phyloP scores from a whole-genome alignment of 2,797 vertebrate genomes.

The Gymnoscopelus braueri region DNA sequence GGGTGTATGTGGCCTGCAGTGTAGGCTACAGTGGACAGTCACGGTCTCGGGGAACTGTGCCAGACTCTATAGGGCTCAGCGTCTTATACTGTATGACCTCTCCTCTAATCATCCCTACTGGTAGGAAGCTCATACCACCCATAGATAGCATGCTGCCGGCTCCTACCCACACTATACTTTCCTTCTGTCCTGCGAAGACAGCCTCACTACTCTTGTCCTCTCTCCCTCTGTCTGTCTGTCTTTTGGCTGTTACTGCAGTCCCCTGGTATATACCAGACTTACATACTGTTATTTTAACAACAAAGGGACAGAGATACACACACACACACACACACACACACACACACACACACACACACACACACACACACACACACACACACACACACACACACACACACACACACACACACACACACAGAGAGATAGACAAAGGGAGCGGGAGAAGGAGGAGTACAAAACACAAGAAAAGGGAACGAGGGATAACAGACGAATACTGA shows the following conservation, averaged over 20 bases:
- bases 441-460: constrained; percentile 22
- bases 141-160: too few species aligned
- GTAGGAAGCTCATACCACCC: background rate
- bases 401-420: too few species aligned
- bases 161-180: too few species aligned
- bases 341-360: too few species aligned
- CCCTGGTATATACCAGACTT: constrained; percentile 54
- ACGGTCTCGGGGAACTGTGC: background rate
- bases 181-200: too few species aligned
- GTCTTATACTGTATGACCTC: background rate
- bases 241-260: constrained; percentile 65
- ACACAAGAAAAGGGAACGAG: constrained; percentile 16
- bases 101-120: background rate
- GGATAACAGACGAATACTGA: constrained; percentile 57
- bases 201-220: background rate
- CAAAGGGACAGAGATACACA: constrained; percentile 11
- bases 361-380: too few species aligned
- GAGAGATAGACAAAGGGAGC: constrained; percentile 4
- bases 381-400: too few species aligned
- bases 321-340: too few species aligned
- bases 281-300: constrained; percentile 51
- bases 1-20: background rate
- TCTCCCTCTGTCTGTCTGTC: constrained; percentile 14
- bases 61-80: background rate
- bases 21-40: background rate